Evolutionary conservation across 2,797 vertebrate genomes (phyloP).

Genomic region (Hypotaenidia philippensis): DNA sequence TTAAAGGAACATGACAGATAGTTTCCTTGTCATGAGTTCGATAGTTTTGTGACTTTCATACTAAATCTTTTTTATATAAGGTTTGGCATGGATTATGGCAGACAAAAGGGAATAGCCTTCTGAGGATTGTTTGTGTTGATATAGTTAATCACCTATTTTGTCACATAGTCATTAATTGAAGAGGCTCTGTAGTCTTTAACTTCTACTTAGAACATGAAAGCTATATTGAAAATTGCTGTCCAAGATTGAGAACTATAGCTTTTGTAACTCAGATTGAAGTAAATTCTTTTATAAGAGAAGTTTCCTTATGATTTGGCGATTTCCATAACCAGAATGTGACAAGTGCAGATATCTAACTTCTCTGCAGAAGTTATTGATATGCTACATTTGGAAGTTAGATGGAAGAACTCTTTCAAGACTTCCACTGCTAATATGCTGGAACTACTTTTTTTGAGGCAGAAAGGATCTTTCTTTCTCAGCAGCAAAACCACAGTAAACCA

Average conservation of each 20-base stretch:
- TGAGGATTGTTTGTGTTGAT: neutral
- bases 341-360: neutral
- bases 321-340: neutral
- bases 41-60: neutral
- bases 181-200: neutral
- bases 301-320: neutral
- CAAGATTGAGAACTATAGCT: neutral
- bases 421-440: neutral
- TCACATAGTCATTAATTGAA: neutral
- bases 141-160: neutral
- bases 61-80: neutral
- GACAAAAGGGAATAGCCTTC: neutral
- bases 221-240: neutral
- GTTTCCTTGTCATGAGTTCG: neutral
- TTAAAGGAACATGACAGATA: neutral
- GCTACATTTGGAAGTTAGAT: neutral
- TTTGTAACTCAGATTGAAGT: neutral
- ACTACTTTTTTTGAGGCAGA: neutral
- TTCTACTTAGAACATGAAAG: neutral
- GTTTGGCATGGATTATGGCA: neutral
- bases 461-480: neutral
- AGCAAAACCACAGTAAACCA: neutral
- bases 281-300: neutral
- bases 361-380: neutral
- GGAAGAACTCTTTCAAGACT: neutral